Evolutionary conservation across 2,113 vertebrate genomes (phyloP).

Genomic region (Ochotona curzoniae): DNA sequence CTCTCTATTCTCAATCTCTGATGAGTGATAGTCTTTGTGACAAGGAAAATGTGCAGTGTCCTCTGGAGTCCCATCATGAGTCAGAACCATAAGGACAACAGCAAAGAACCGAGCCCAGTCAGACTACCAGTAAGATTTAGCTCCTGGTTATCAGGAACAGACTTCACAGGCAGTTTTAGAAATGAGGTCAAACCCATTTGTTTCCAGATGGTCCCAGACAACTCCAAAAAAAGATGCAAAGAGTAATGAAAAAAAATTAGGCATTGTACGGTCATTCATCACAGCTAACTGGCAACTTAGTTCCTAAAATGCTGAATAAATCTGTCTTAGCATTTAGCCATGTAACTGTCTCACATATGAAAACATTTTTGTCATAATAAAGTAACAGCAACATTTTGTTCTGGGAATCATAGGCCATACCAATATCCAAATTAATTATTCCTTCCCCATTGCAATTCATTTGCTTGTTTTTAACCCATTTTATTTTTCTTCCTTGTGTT

Average conservation of each 20-base stretch:
- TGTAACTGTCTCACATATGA: neutral
- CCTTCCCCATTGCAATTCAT: neutral
- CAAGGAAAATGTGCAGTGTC: constrained; percentile 66
- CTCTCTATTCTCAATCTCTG: constrained; percentile 16
- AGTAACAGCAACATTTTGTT: neutral
- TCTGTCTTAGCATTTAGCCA: constrained; percentile 50
- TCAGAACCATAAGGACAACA: neutral
- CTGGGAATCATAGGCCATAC: constrained; percentile 10
- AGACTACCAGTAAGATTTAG: constrained; percentile 68
- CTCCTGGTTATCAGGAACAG: constrained; percentile 63
- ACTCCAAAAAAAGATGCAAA: constrained; percentile 46
- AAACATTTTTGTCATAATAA: constrained; percentile 44
- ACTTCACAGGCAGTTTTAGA: constrained; percentile 65
- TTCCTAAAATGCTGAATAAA: constrained; percentile 41
- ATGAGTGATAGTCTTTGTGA: constrained; percentile 70
- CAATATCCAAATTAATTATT: neutral
- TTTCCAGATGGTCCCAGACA: constrained; percentile 71
- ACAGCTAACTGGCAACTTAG: constrained; percentile 52
- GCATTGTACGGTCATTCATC: constrained; percentile 60
- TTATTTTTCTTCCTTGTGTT: constrained; percentile 22
- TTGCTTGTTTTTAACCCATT: neutral
- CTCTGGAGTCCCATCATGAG: constrained; percentile 66
- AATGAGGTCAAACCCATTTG: constrained; percentile 78
- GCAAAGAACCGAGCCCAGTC: constrained; percentile 35
- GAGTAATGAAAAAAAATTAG: constrained; percentile 67